Conservation (phyloP, 1,140 invertebrate genomes). For the Hyles vespertilio region DNA sequence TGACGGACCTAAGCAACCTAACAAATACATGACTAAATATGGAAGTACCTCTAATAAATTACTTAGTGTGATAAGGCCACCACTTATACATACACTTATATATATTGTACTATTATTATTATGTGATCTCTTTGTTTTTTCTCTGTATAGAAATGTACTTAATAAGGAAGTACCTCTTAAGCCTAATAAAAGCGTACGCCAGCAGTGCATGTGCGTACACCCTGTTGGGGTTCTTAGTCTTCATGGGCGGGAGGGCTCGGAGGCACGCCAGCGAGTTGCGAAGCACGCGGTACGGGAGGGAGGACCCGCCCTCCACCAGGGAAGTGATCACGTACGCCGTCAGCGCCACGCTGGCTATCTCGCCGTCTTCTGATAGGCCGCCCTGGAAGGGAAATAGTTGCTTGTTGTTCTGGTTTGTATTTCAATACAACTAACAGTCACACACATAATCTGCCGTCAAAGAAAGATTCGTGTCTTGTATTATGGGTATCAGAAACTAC, state of each 20-base stretch:
- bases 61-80: no score
- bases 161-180: slow-evolving; percentile 32
- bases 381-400: slow-evolving; percentile 71
- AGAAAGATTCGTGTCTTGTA: no score
- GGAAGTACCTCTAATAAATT: slow-evolving; percentile 32
- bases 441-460: no score
- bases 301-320: slow-evolving; percentile 76
- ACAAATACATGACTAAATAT: no score
- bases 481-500: no score
- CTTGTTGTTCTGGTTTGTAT: no score
- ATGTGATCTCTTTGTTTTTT: no score
- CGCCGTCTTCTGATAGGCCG: slow-evolving; percentile 79
- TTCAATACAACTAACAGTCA: no score
- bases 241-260: slow-evolving; percentile 44
- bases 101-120: no score
- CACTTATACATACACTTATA: no score
- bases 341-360: slow-evolving; percentile 76
- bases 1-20: no score
- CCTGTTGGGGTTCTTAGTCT: slow-evolving; percentile 32
- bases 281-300: slow-evolving; percentile 58
- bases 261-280: slow-evolving; percentile 78
- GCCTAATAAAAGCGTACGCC: slow-evolving; percentile 43
- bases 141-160: no score
- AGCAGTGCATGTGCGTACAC: slow-evolving; percentile 46
- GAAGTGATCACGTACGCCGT: slow-evolving; percentile 83